Base-by-base conservation (phyloP, 2,797 vertebrate species). In the Odontamblyopus lacepedii region DNA sequence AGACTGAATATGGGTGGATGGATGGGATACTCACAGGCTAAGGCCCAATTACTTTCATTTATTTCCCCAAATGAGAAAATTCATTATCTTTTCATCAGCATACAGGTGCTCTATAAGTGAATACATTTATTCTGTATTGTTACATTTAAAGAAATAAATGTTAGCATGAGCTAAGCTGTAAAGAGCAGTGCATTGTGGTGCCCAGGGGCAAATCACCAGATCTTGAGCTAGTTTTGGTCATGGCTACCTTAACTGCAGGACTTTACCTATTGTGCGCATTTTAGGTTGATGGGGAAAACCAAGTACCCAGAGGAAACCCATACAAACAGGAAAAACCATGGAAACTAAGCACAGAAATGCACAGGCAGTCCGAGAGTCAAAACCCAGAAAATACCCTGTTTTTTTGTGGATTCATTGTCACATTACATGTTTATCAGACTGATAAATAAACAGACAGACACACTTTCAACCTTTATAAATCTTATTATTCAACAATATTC, bases 401-500 rank as follows among this genome's bases (percentile, higher is more conserved):
- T 56, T 56, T 56, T 23, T 56, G n/a, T 26, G 55, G 55, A 56
- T 56, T 56, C 9, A 53, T 8, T 23, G n/a, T 56, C 3, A 26
- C 55, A 12, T 4, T 57, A 57, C 11, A 56, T 26, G 23, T 26
- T 56, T 3, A 26, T 56, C n/a, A 56, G 23, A 55, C 5, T 51
- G 8, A 44, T 27, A 6, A 78, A 82, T 74, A 93, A 92, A 75
- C 82, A 91, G 78, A 82, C 78, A 67, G 67, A 87, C 81, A 85
- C 86, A 79, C 90, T 91, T 90, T 92, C 90, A 95, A 93, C 94
- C 93, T 91, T 96, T 89, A 87, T 95, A 95, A 95, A 95, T 96
- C 94, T 94, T 95, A 94, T 97, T 95, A 93, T 94, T 96, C 91
- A 94, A 94, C 89, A 94, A 91, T 96, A 90, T 95, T 97, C 94